A percentile compares a stretch with the other conserved stretches of the same genome.
These are phyloP conservation scores for Agrilus planipennis DNA, from an alignment of 1,140 invertebrate species.

Conservation along the genomic window DNA sequence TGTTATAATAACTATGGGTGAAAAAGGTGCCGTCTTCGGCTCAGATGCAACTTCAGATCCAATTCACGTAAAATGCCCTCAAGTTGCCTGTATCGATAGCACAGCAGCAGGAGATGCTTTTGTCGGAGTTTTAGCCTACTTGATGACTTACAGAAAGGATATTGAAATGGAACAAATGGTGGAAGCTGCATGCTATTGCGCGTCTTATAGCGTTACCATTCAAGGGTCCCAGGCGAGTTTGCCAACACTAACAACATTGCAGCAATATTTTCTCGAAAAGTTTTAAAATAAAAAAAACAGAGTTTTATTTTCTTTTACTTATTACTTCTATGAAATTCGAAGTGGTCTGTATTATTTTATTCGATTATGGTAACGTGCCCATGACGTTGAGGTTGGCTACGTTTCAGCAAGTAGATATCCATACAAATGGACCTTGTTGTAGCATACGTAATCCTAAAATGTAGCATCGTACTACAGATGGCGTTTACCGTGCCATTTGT, in stretches of 20 bases:
- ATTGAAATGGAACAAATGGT: slow-evolving; percentile 53
- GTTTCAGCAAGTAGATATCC: too few relatives aligned
- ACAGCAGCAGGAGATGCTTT: slow-evolving; percentile 87
- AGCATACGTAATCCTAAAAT: too few relatives aligned
- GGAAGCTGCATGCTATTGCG: slow-evolving; percentile 56
- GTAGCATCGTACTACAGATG: too few relatives aligned
- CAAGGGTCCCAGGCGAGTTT: slow-evolving; percentile 77
- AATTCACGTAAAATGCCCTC: slow-evolving; percentile 44
- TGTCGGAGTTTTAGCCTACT: slow-evolving; percentile 75
- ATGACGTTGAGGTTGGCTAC: too few relatives aligned
- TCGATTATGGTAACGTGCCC: too few relatives aligned
- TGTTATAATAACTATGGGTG: slow-evolving; percentile 75
- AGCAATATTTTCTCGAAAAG: slow-evolving; percentile 9
- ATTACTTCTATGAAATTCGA: too few relatives aligned
- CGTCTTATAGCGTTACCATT: slow-evolving; percentile 61
- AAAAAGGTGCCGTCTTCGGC: slow-evolving; percentile 57
- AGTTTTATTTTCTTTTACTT: too few relatives aligned
- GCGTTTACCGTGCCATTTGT: too few relatives aligned
- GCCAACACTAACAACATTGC: slow-evolving; percentile 17
- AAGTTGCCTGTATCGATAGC: slow-evolving; percentile 62
- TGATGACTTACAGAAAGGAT: slow-evolving; percentile 46
- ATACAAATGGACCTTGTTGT: too few relatives aligned
- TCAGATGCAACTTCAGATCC: slow-evolving; percentile 35
- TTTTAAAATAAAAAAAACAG: too few relatives aligned
- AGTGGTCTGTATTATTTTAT: too few relatives aligned